Base-by-base conservation (phyloP, 2,113 vertebrate species). In the Zeus faber region DNA sequence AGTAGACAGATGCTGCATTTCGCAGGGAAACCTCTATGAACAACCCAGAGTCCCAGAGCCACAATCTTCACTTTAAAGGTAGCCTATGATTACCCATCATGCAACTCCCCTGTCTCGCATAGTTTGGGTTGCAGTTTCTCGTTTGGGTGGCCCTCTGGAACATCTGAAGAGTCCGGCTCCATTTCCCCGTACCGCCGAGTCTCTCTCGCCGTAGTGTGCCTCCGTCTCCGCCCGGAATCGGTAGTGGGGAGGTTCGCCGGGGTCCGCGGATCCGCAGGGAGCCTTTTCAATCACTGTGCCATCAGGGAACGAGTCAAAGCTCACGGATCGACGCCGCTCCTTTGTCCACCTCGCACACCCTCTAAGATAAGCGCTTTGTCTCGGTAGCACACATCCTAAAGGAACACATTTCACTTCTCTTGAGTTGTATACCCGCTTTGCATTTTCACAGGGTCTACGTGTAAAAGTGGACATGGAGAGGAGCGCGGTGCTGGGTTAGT, bases 401-500 rank as follows among this genome's bases (percentile, higher is more conserved):
- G 16, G 39, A 14, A 48, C 58, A 49, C n/a, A 64, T 13, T 33
- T 67, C 43, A 59, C 50, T 35, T 66, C 41, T 65, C 53, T 65
- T 53, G 49, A 62, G 57, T 49, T 62, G 57, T 74, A 10, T 39
- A 66, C 55, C 54, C 54, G 29, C 23, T 11, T 25, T 55, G 67
- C 60, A 43, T 49, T 64, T 74, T 65, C 24, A 58, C 39, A 49
- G 29, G n/a, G n/a, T n/a, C n/a, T n/a, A n/a, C n/a, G n/a, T n/a
- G n/a, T n/a, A n/a, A n/a, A n/a, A n/a, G n/a, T n/a, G n/a, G n/a
- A n/a, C n/a, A n/a, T n/a, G n/a, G n/a, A 62, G 24, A 40, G 54
- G 44, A 63, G 64, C 62, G 57, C 49, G 63, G 64, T 58, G 51
- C 62, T 47, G 48, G 56, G 50, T 70, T 59, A 61, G 66, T 81